phyloP scores from a whole-genome alignment of 2,113 vertebrate species.

The Amphiprion ocellaris region DNA sequence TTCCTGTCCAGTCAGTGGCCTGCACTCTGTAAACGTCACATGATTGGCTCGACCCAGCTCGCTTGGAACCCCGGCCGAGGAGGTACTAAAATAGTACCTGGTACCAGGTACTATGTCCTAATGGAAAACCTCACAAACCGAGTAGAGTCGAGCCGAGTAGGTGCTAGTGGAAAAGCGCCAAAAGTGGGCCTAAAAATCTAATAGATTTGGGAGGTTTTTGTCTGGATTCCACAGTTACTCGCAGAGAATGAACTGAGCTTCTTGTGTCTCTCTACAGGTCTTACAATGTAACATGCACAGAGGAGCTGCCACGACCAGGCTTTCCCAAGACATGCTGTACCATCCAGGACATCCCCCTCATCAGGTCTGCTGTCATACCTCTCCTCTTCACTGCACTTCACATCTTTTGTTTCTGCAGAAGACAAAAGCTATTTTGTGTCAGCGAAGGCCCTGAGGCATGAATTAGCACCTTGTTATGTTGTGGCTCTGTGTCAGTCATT shows the following conservation, averaged over 20 bases:
- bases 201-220: not conserved
- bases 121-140: no score
- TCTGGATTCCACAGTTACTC: not conserved
- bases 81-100: no score
- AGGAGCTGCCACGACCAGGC: conserved; percentile 88
- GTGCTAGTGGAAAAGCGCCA: no score
- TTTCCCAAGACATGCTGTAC: conserved; percentile 94
- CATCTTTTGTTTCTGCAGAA: conserved; percentile 30
- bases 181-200: not conserved
- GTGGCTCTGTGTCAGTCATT: conserved; percentile 31
- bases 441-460: conserved; percentile 25
- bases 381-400: not conserved
- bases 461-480: conserved; percentile 54
- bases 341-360: conserved; percentile 91
- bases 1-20: no score
- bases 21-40: no score
- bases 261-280: conserved; percentile 80
- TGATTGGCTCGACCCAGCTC: no score
- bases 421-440: conserved; percentile 42
- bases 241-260: not conserved
- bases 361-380: conserved; percentile 83
- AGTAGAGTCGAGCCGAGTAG: no score
- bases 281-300: conserved; percentile 92
- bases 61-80: no score
- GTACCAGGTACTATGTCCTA: no score